A percentile compares a stretch with the other conserved stretches of the same genome.
Conservation (phyloP, 2,113 vertebrate species). For the Lucifuga dentata region DNA sequence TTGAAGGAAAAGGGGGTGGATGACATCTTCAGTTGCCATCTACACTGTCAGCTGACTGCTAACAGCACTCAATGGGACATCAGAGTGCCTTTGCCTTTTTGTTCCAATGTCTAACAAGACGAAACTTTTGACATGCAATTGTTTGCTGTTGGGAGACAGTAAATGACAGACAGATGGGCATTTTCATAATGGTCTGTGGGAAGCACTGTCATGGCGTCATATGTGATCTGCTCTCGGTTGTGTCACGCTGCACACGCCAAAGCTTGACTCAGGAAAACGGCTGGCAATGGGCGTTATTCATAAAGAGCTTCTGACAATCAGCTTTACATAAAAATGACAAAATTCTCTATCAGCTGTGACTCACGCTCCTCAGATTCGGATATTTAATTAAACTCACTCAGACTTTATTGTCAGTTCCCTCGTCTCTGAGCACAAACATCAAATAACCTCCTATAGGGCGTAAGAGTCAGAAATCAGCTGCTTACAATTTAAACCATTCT, state of each 20-base stretch:
- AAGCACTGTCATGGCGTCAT: background rate
- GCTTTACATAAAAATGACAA: conserved; percentile 35
- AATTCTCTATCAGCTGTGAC: conserved; percentile 65
- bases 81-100: conserved; percentile 11
- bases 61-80: conserved; percentile 22
- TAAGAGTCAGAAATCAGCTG: conserved; percentile 70
- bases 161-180: conserved; percentile 5
- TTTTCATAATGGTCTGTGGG: conserved; percentile 18
- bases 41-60: conserved; percentile 1
- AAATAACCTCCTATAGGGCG: conserved; percentile 57
- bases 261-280: conserved; percentile 43
- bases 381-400: conserved; percentile 63
- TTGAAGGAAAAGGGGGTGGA: background rate
- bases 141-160: conserved; percentile 10
- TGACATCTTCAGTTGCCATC: conserved; percentile 7
- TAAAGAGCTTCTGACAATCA: conserved; percentile 46
- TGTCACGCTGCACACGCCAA: background rate
- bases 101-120: background rate
- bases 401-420: conserved; percentile 60
- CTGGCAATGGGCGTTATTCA: conserved; percentile 33
- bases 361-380: conserved; percentile 48
- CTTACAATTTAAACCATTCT: conserved; percentile 63
- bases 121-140: background rate
- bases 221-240: conserved; percentile 1
- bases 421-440: conserved; percentile 53